A percentile compares a stretch with the other conserved stretches of the same genome.
phyloP scores from a whole-genome alignment of 2,113 vertebrate genomes.

The Camelus bactrianus region DNA sequence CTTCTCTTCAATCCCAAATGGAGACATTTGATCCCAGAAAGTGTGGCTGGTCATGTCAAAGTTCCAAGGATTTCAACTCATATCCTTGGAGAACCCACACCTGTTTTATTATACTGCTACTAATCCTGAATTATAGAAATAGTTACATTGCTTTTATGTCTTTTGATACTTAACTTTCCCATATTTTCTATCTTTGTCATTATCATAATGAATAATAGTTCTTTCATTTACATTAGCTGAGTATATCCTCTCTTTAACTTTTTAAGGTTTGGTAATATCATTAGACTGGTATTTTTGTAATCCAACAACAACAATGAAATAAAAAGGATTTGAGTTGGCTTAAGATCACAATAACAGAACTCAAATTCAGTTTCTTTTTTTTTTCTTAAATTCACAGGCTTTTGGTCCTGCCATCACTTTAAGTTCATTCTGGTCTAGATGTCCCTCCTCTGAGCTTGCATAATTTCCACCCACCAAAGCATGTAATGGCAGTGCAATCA shows the following conservation, averaged over 20 bases:
- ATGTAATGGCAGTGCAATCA: neutral
- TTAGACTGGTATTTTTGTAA: slow-evolving; percentile 18
- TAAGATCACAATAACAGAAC: slow-evolving; percentile 14
- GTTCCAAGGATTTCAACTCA: neutral
- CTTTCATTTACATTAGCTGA: slow-evolving; percentile 38
- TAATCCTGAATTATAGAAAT: neutral
- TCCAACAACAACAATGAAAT: neutral
- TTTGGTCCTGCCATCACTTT: neutral
- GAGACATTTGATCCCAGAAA: slow-evolving; percentile 27
- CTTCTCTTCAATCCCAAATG: neutral
- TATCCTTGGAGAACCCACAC: neutral
- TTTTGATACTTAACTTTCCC: neutral
- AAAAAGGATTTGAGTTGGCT: slow-evolving; percentile 10
- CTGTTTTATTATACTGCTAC: neutral
- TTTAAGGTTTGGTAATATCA: neutral
- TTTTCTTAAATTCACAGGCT: neutral
- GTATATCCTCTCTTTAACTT: neutral
- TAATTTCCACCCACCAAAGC: neutral
- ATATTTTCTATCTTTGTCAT: neutral
- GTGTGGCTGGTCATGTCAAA: neutral
- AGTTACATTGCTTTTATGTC: neutral
- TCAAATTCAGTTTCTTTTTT: neutral
- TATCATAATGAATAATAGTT: slow-evolving; percentile 7
- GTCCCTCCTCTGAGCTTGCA: neutral
- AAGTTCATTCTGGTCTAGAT: neutral